A percentile compares a stretch with the other conserved stretches of the same genome.
Conservation (phyloP, 2,888 invertebrate species). For the Tenthredo amoena region DNA sequence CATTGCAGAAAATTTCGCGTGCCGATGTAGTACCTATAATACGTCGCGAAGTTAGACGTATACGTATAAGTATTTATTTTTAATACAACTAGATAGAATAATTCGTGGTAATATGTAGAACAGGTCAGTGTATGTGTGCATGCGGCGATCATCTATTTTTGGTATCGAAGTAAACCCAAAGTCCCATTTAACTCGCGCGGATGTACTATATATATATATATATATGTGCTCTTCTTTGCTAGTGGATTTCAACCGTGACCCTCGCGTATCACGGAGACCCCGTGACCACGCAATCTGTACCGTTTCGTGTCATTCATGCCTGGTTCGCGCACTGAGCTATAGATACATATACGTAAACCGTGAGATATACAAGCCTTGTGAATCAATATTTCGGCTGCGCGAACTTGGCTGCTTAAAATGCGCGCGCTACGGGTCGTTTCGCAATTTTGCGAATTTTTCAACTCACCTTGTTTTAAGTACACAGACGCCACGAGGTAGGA, state of each 20-base stretch:
- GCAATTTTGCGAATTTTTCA: background rate
- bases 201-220: background rate
- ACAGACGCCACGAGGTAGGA: background rate
- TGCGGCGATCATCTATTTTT: background rate
- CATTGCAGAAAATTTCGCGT: no score
- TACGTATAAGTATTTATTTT: background rate
- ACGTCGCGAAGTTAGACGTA: no score
- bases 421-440: background rate
- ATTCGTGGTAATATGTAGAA: background rate
- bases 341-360: background rate
- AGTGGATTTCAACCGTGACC: constrained; percentile 39
- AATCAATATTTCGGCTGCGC: constrained; percentile 42
- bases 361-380: constrained; percentile 7
- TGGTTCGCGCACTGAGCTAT: constrained; percentile 2
- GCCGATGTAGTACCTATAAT: no score
- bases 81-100: background rate
- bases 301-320: constrained; percentile 44
- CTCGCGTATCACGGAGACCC: constrained; percentile 24
- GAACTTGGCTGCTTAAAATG: constrained; percentile 3
- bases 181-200: background rate
- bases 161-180: constrained; percentile 3
- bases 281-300: constrained; percentile 46
- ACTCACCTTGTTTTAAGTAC: background rate
- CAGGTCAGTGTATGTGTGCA: background rate
- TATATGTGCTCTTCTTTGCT: background rate